These are phyloP conservation scores for Trachelus tabidus DNA, from an alignment of 2,888 invertebrate genomes.

Conservation along the genomic window DNA sequence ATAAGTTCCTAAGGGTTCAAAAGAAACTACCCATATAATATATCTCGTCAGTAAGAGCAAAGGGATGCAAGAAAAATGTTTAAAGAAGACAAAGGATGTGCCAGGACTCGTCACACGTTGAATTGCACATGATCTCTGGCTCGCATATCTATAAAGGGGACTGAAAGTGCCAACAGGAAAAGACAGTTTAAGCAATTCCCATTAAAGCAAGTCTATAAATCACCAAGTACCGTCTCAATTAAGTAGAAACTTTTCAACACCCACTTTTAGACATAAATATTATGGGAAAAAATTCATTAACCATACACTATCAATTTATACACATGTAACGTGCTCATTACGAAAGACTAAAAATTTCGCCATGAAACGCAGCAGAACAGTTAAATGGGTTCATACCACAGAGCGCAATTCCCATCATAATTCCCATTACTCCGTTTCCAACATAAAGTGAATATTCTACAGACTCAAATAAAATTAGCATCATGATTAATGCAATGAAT, in stretches of 20 bases:
- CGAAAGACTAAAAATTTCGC: not conserved
- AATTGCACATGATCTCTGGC: not conserved
- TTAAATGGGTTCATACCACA: not conserved
- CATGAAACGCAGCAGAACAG: not conserved
- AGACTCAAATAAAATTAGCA: not conserved
- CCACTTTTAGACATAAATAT: not conserved
- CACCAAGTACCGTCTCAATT: not conserved
- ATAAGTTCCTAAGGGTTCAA: not conserved
- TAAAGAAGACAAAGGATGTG: not conserved
- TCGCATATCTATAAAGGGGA: conserved; percentile 1
- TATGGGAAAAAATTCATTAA: not conserved
- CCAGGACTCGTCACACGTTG: not conserved
- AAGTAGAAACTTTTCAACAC: not conserved
- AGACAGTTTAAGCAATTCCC: conserved; percentile 1
- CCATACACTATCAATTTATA: not conserved
- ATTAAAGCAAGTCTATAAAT: not conserved
- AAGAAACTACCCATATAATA: not conserved
- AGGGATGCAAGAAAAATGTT: not conserved
- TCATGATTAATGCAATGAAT: not conserved
- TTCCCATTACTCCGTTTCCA: not conserved
- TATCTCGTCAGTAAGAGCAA: not conserved
- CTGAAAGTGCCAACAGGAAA: conserved; percentile 1
- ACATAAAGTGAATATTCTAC: not conserved
- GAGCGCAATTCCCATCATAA: not conserved
- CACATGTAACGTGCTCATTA: not conserved